Evolutionary conservation across 2,888 invertebrate species (phyloP).

Genomic region (Coenonympha arcania): DNA sequence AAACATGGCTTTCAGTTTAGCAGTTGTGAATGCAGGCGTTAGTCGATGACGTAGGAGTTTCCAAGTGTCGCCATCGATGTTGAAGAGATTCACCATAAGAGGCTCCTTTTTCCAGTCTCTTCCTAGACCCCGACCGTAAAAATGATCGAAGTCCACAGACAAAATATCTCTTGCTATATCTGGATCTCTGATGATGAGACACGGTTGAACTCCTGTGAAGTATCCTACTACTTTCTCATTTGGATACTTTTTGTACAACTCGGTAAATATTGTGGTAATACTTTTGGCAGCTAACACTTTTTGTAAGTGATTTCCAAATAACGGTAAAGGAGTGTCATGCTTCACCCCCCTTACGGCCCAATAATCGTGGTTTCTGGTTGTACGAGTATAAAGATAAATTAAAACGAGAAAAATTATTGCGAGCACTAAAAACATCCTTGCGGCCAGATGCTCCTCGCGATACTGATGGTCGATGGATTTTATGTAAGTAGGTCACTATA

Average conservation of each 20-base stretch:
- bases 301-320: constrained; percentile 48
- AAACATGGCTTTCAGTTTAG: constrained; percentile 63
- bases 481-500: too few species aligned
- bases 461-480: too few species aligned
- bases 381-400: constrained; percentile 45
- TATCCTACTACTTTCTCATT: constrained; percentile 59
- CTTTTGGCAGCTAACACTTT: constrained; percentile 50
- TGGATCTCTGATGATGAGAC: constrained; percentile 57
- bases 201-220: constrained; percentile 47
- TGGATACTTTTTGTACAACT: constrained; percentile 51
- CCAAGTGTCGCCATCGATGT: constrained; percentile 62
- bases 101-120: constrained; percentile 51
- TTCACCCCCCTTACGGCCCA: constrained; percentile 56
- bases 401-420: too few species aligned
- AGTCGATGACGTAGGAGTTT: constrained; percentile 55
- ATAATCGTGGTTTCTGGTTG: constrained; percentile 48
- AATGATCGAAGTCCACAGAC: constrained; percentile 51
- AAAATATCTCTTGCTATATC: constrained; percentile 55
- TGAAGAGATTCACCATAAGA: constrained; percentile 55
- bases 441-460: too few species aligned
- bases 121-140: constrained; percentile 54
- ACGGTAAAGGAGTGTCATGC: constrained; percentile 51
- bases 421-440: too few species aligned
- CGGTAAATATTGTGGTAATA: constrained; percentile 50
- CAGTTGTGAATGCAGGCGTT: constrained; percentile 58